phyloP scores from a whole-genome alignment of 2,113 vertebrate species.

The Nothoprocta perdicaria region DNA sequence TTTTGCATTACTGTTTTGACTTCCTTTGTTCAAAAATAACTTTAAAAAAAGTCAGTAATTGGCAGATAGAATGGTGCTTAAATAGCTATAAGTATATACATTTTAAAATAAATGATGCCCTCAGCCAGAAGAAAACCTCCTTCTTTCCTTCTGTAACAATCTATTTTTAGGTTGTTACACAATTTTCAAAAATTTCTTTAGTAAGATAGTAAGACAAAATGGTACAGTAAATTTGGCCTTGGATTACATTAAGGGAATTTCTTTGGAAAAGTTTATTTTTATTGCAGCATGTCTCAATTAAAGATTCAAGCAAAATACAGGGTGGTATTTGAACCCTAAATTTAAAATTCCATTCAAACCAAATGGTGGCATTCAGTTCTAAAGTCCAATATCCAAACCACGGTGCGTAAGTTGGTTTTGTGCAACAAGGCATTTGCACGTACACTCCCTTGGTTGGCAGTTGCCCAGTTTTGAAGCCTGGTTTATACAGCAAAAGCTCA shows the following conservation, averaged over 20 bases:
- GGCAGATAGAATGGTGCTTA: background rate
- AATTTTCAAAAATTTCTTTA: background rate
- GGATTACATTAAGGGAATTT: background rate
- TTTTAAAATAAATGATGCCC: background rate
- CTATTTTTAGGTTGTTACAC: background rate
- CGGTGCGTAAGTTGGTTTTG: background rate
- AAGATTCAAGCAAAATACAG: background rate
- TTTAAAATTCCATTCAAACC: background rate
- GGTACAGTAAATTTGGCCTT: background rate
- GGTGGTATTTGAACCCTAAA: background rate
- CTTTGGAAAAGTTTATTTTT: background rate
- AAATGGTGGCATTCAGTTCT: background rate
- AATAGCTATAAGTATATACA: background rate
- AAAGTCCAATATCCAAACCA: background rate
- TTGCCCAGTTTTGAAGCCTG: background rate
- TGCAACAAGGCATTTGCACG: accelerated
- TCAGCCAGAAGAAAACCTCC: background rate
- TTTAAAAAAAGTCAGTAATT: background rate
- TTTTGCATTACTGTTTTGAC: background rate
- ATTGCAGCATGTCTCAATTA: background rate
- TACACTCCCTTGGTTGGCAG: background rate
- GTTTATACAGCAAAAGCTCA: background rate
- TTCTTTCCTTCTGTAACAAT: background rate
- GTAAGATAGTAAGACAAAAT: background rate
- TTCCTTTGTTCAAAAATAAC: background rate